A percentile compares a stretch with the other conserved stretches of the same genome.
Evolutionary conservation across 2,888 invertebrate genomes (phyloP).

Genomic region (Athripsodes cinereus): DNA sequence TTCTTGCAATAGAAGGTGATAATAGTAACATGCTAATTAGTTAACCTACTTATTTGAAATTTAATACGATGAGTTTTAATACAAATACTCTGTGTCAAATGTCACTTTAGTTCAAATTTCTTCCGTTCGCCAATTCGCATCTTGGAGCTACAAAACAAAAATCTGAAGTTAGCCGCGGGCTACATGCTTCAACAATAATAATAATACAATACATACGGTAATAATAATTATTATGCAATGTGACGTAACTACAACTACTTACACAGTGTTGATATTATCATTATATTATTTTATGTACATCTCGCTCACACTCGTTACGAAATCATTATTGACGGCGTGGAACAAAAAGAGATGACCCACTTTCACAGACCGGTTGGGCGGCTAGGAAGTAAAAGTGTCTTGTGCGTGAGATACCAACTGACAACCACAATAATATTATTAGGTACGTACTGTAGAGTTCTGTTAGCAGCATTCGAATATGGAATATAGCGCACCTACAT

Average conservation of each 20-base stretch:
- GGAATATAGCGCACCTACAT: background rate
- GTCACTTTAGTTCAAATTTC: no score
- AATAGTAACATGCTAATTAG: no score
- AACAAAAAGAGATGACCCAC: slow-evolving; percentile 54
- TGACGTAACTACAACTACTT: slow-evolving; percentile 28
- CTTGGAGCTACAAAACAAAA: no score
- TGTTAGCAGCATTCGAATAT: background rate
- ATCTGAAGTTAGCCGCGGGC: no score
- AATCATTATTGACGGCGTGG: slow-evolving; percentile 39
- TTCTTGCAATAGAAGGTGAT: no score
- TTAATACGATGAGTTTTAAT: no score
- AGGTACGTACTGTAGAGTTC: background rate
- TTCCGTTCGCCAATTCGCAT: no score
- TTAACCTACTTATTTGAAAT: no score
- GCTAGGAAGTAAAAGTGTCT: slow-evolving; percentile 27
- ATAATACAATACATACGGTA: no score
- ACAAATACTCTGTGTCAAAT: no score
- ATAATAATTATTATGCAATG: slow-evolving; percentile 22
- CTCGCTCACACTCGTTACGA: slow-evolving; percentile 51
- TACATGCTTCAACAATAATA: no score
- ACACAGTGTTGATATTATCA: slow-evolving; percentile 29
- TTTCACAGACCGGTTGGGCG: slow-evolving; percentile 46
- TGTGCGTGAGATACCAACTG: slow-evolving; percentile 7
- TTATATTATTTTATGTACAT: slow-evolving; percentile 31
- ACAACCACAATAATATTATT: no score